Evolutionary conservation across 2,888 invertebrate genomes (phyloP).

Genomic region (Ptychoptera albimana): DNA sequence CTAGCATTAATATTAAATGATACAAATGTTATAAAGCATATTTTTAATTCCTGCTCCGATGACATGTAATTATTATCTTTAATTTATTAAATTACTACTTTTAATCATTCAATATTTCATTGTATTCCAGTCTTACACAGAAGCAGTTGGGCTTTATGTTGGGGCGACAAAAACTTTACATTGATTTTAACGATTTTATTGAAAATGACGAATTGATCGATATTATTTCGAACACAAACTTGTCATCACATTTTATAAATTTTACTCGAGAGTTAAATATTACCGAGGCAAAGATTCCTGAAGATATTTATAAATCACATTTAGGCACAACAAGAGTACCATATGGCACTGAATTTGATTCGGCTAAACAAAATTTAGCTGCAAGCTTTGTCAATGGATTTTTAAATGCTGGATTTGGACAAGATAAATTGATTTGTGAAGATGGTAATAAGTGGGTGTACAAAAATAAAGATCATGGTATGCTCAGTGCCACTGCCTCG

Average conservation of each 20-base stretch:
- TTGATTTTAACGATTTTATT: constrained; percentile 45
- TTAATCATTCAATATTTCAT: background rate
- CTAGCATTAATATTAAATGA: constrained; percentile 76
- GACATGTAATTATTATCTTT: constrained; percentile 37
- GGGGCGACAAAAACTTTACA: constrained; percentile 70
- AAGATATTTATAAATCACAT: constrained; percentile 92
- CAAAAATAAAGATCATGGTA: constrained; percentile 87
- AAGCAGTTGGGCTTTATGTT: constrained; percentile 88
- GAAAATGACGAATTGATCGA: constrained; percentile 62
- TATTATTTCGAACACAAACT: constrained; percentile 74
- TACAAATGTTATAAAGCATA: constrained; percentile 53
- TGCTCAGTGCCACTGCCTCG: constrained; percentile 87
- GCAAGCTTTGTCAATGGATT: constrained; percentile 93
- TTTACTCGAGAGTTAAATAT: constrained; percentile 88
- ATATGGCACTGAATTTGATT: constrained; percentile 59
- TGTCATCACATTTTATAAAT: constrained; percentile 74
- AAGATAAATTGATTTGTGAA: constrained; percentile 77
- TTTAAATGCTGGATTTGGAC: constrained; percentile 86
- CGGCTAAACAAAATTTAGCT: constrained; percentile 81
- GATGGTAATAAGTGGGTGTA: constrained; percentile 62
- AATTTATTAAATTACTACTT: constrained; percentile 2
- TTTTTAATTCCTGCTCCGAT: constrained; percentile 64
- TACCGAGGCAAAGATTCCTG: constrained; percentile 89
- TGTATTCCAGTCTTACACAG: constrained; percentile 34
- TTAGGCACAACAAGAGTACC: constrained; percentile 62